Evolutionary conservation across 1,140 invertebrate genomes (phyloP).

Genomic region (Lasioglossum baleicum): DNA sequence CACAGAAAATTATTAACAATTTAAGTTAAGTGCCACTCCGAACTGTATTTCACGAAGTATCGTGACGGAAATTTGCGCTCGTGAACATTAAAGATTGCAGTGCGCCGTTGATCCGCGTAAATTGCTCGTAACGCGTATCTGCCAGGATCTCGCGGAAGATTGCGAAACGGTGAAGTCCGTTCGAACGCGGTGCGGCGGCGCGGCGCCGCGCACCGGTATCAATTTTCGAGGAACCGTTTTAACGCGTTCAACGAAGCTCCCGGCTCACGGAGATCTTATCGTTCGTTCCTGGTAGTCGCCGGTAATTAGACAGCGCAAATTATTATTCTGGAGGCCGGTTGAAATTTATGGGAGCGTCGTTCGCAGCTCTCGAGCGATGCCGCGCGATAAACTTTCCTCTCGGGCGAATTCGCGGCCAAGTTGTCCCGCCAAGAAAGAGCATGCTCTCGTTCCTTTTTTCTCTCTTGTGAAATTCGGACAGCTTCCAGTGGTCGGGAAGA

Average conservation of each 20-base stretch:
- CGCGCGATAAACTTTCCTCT: slow-evolving; percentile 10
- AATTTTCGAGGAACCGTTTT: slow-evolving; percentile 17
- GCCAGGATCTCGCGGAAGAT: not conserved
- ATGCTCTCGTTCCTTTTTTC: not conserved
- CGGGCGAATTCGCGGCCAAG: not conserved
- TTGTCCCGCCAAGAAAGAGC: not conserved
- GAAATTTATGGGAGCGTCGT: slow-evolving; percentile 8
- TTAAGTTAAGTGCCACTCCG: too few relatives aligned
- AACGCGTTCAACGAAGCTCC: not conserved
- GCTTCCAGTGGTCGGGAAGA: not conserved
- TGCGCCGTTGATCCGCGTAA: not conserved
- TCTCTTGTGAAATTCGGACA: not conserved
- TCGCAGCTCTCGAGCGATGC: slow-evolving; percentile 5
- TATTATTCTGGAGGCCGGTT: not conserved
- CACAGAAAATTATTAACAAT: too few relatives aligned
- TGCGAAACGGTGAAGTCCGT: not conserved
- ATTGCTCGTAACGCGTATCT: not conserved
- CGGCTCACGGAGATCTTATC: slow-evolving; percentile 10
- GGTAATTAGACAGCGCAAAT: slow-evolving; percentile 29
- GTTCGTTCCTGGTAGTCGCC: slow-evolving; percentile 12
- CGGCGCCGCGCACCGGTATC: not conserved
- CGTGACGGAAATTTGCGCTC: not conserved
- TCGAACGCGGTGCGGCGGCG: not conserved
- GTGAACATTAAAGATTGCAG: not conserved
- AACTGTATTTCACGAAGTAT: too few relatives aligned